Conservation (phyloP, 2,113 vertebrate genomes). For the Scomber japonicus region DNA sequence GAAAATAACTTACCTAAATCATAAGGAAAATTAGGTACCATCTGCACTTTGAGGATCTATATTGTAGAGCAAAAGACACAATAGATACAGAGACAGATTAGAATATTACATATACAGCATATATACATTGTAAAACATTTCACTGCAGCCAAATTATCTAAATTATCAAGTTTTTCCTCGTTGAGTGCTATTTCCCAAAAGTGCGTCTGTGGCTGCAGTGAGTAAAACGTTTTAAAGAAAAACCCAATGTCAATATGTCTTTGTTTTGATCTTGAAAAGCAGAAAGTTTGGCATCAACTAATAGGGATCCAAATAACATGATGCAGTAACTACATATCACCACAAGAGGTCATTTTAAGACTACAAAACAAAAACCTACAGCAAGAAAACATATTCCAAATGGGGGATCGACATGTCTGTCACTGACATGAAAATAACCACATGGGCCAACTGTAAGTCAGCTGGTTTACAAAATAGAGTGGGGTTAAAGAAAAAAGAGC, state of each 20-base stretch:
- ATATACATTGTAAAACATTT: neutral
- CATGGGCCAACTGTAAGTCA: constrained; percentile 28
- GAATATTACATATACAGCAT: neutral
- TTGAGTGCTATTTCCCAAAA: too few species aligned
- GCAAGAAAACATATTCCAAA: constrained; percentile 21
- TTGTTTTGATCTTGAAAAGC: neutral
- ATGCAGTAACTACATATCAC: constrained; percentile 53
- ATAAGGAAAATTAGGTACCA: constrained; percentile 2
- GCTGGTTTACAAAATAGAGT: constrained; percentile 2
- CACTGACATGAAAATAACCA: constrained; percentile 43
- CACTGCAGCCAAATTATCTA: too few species aligned
- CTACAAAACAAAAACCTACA: constrained; percentile 40
- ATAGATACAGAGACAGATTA: neutral
- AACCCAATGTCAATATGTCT: neutral
- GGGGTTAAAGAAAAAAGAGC: neutral
- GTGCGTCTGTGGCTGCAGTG: too few species aligned
- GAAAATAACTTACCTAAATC: constrained; percentile 74
- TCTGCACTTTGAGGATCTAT: constrained; percentile 72
- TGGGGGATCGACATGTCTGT: neutral
- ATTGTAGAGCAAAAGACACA: constrained; percentile 27
- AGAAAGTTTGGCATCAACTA: neutral
- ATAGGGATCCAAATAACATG: neutral
- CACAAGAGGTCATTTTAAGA: constrained; percentile 77
- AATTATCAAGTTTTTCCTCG: too few species aligned
- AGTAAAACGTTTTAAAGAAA: neutral